Base-by-base conservation (phyloP, 2,888 invertebrate genomes). In the Pammene aurita region DNA sequence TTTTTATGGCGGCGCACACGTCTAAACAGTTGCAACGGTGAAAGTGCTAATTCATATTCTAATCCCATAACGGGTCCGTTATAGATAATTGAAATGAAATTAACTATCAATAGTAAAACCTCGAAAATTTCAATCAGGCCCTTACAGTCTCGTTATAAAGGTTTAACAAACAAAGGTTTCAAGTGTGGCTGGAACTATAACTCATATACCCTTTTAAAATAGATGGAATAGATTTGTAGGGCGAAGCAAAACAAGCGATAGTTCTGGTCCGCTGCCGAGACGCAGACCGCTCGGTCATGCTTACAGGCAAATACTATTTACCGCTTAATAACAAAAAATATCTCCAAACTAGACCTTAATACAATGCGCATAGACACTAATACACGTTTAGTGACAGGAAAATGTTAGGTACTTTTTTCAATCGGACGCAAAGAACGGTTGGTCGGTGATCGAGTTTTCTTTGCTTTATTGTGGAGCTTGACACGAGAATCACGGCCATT, bases 211-310 rank as follows among this genome's bases (percentile, higher is more conserved):
- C 62, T 52, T 61, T 52, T 41, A 52, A n/a, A 62, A 52, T 26
- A 18, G n/a, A 54, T 54, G 54, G 9, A 42, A 38, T 42, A 11
- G 38, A n/a, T 60, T 68, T 60, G 64, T 69, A 69, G 69, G 64
- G 60, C 69, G 60, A 69, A 57, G 64, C 60, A 65, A 60, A 65
- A 58, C 35, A 50, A 18, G 13, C 44, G 58, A 58, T 60, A 60
- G 63, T 65, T 65, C 65, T 69, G 54, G 42, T 69, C 60, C 64
- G 60, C 54, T 46, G 64, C 58, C 44, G 68, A 35, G 54, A 48
- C 67, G 54, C 16, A 26, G 64, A 65, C 16, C 42, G 69, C 69
- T 65, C 55, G 58, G 65, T 69, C 69, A 69, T 65, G 69, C 69
- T 69, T 69, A 69, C 69, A 46, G 35, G 10, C 44, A 65, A 54